Conservation (phyloP, 2,797 vertebrate species). For the Galagoides demidoff region DNA sequence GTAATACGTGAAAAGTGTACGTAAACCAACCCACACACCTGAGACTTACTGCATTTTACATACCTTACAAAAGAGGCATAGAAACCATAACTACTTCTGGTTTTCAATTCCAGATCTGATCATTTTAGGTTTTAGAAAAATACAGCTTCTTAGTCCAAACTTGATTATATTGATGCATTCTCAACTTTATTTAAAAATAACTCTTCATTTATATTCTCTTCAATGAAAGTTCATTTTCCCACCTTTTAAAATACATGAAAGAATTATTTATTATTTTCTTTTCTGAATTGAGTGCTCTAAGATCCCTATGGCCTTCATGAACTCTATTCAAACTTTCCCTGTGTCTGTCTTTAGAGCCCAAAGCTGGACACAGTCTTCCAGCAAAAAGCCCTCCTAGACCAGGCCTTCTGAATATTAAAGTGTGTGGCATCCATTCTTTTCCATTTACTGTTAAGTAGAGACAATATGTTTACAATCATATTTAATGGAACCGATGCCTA, state of each 20-base stretch:
- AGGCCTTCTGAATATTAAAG: slow-evolving; percentile 56
- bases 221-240: not conserved
- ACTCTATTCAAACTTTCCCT: slow-evolving; percentile 34
- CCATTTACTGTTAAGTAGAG: slow-evolving; percentile 69
- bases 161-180: not conserved
- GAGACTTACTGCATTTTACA: not conserved
- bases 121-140: slow-evolving; percentile 45
- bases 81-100: not conserved
- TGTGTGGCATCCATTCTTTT: slow-evolving; percentile 50
- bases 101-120: slow-evolving; percentile 6
- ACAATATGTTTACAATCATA: slow-evolving; percentile 66
- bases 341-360: not conserved
- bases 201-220: not conserved
- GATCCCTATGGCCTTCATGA: not conserved
- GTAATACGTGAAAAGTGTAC: not conserved
- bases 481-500: slow-evolving; percentile 63
- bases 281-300: not conserved
- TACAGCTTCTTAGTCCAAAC: not conserved
- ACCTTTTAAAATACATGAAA: slow-evolving; percentile 2
- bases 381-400: slow-evolving; percentile 11
- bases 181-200: slow-evolving; percentile 36
- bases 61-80: not conserved
- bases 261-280: not conserved
- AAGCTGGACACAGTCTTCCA: slow-evolving; percentile 10
- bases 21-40: not conserved